phyloP scores from a whole-genome alignment of 2,888 invertebrate genomes.

The Lacanobia wlatinum region DNA sequence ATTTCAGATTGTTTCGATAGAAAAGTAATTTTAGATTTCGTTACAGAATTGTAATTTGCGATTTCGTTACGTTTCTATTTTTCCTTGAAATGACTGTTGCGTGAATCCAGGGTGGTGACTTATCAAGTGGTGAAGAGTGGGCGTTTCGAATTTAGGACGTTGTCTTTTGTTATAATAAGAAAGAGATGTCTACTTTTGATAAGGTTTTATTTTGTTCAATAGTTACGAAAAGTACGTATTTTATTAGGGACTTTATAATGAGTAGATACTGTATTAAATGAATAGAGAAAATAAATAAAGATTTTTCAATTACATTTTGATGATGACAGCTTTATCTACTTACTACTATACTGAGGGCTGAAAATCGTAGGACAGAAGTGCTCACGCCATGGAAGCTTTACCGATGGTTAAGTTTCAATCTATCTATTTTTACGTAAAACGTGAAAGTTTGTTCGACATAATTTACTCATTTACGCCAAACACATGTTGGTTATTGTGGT shows the following conservation, averaged over 20 bases:
- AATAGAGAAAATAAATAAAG: too few species aligned
- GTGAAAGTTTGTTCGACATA: neutral
- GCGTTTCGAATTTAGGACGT: neutral
- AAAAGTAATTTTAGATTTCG: constrained; percentile 29
- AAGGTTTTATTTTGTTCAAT: neutral
- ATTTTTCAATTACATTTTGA: neutral
- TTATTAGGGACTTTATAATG: neutral
- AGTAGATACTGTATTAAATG: neutral
- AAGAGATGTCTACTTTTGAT: neutral
- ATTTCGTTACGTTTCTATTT: constrained; percentile 29
- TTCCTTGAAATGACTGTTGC: constrained; percentile 12
- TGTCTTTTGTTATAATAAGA: neutral
- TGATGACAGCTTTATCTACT: neutral
- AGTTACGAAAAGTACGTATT: neutral
- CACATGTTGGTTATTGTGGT: constrained; percentile 29
- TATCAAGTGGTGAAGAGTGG: constrained; percentile 10
- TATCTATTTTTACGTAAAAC: neutral
- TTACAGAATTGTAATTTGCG: constrained; percentile 25
- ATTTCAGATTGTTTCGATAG: constrained; percentile 29
- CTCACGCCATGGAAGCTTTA: too few species aligned
- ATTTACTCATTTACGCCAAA: constrained; percentile 26
- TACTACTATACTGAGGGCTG: too few species aligned
- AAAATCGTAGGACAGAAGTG: neutral
- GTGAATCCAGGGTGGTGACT: neutral
- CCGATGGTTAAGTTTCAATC: too few species aligned